These are phyloP conservation scores for Zoanthus sansibaricus DNA, from an alignment of 92 coral and sea anemone genomes.

Conservation along the genomic window DNA sequence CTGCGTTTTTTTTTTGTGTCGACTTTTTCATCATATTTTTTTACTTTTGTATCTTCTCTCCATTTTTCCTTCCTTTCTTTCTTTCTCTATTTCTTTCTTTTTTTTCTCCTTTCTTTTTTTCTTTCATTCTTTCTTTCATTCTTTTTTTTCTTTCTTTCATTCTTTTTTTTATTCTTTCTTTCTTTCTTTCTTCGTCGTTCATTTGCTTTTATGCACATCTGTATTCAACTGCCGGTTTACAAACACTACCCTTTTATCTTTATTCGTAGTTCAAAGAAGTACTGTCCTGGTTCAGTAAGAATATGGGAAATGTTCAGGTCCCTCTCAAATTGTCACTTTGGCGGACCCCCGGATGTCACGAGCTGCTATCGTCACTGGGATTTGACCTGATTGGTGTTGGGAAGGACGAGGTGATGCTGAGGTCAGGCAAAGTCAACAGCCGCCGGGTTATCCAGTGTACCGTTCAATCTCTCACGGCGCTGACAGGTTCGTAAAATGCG, in stretches of 20 bases:
- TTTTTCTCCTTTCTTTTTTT: background rate
- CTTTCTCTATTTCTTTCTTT: background rate
- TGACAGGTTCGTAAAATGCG: conserved; percentile 72
- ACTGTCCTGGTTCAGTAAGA: conserved; percentile 87
- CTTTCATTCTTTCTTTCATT: background rate
- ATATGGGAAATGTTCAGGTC: conserved; percentile 92
- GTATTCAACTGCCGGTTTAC: background rate
- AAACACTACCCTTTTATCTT: background rate
- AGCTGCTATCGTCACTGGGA: conserved; percentile 97
- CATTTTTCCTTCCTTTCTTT: background rate
- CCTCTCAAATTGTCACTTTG: conserved; percentile 90
- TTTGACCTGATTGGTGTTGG: conserved; percentile 99
- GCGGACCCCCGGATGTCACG: conserved; percentile 97
- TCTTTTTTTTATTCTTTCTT: background rate
- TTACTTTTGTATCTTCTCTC: background rate
- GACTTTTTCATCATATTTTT: background rate
- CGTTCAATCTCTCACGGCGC: conserved; percentile 88
- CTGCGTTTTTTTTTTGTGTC: too few species aligned
- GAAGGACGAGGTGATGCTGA: conserved; percentile 95
- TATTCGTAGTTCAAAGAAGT: conserved; percentile 84
- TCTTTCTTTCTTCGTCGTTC: background rate
- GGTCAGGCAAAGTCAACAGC: conserved; percentile 95
- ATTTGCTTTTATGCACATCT: background rate
- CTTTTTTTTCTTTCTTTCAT: background rate
- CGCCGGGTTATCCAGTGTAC: conserved; percentile 96